Conservation (phyloP, 2,113 vertebrate genomes). For the Laticauda colubrina region DNA sequence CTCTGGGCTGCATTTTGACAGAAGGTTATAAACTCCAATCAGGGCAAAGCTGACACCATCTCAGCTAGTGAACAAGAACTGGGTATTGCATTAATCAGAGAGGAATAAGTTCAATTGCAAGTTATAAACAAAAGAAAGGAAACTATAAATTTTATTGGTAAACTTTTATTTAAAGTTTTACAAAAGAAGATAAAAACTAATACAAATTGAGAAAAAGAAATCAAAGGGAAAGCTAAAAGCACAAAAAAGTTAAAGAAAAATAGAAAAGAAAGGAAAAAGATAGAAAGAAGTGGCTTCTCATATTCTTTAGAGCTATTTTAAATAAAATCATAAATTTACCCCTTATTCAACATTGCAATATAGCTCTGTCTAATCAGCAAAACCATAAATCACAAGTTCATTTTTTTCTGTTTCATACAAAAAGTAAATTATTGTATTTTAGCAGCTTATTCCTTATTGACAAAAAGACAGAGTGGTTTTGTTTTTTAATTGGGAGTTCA, state of each 20-base stretch:
- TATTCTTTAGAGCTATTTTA: neutral
- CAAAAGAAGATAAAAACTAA: neutral
- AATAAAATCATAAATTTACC: neutral
- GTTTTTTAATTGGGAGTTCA: constrained; percentile 63
- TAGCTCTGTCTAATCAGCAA: neutral
- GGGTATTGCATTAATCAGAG: constrained; percentile 59
- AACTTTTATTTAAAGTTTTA: neutral
- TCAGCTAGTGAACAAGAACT: constrained; percentile 50
- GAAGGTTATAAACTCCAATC: constrained; percentile 69
- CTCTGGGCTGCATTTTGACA: constrained; percentile 68
- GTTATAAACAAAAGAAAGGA: constrained; percentile 74
- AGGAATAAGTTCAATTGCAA: constrained; percentile 74
- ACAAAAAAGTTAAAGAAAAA: neutral
- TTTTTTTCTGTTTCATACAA: neutral
- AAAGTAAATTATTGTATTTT: constrained; percentile 74
- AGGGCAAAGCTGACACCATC: constrained; percentile 58
- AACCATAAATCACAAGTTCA: neutral
- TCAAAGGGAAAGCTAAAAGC: neutral
- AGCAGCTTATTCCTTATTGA: constrained; percentile 68
- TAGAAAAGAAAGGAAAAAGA: neutral
- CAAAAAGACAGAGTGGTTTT: constrained; percentile 64
- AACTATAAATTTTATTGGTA: constrained; percentile 64
- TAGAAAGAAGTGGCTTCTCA: neutral
- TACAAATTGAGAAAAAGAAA: neutral
- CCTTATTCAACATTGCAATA: neutral